Base-by-base conservation (phyloP, 2,888 invertebrate genomes). In the Labia minor region DNA sequence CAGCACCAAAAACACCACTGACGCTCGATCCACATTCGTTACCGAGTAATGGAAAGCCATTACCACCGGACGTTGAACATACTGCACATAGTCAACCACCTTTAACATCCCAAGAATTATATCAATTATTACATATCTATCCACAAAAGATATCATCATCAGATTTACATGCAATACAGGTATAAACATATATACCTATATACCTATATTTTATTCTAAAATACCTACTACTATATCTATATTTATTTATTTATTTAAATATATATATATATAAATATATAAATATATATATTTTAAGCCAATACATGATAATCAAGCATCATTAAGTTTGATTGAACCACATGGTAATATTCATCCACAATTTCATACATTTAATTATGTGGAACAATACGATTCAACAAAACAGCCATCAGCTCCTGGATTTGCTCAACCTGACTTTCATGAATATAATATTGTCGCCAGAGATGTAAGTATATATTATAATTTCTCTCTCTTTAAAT, bases 301-400 rank as follows among this genome's bases (percentile, higher is more conserved):
- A n/a, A n/a, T 26, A 8, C 26, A 19, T 11, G 19, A 37, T 49
- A 14, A 61, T n/a, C 66, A 62, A n/a, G n/a, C 61, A 26, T 19
- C 49, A 2, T 26, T 62, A 16, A 49, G 49, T 16, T 14, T 49
- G 14, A 14, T 49, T 14, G 21, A 20, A 16, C 21, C 63, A 2
- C 63, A 63, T 14, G 16, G 80, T 68, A 76, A 80, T 68, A 80
- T 81, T 69, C 76, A 75, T 62, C 77, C 77, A 0, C 77, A 78
- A 63, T 77, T 72, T 68, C 78, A 79, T n/a, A 75, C 77, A 1
- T 80, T 80, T 72, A 79, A 80, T 71, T 80, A 80, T 71, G 78
- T 79, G 69, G 79, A 80, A 69, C 77, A 77, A 67, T 74, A 26
- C 49, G 49, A 49, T 49, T 49, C 49, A 16, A 49, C 49, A 8